These are phyloP conservation scores for Trematomus bernacchii DNA, from an alignment of 2,797 vertebrate genomes.

Conservation along the genomic window DNA sequence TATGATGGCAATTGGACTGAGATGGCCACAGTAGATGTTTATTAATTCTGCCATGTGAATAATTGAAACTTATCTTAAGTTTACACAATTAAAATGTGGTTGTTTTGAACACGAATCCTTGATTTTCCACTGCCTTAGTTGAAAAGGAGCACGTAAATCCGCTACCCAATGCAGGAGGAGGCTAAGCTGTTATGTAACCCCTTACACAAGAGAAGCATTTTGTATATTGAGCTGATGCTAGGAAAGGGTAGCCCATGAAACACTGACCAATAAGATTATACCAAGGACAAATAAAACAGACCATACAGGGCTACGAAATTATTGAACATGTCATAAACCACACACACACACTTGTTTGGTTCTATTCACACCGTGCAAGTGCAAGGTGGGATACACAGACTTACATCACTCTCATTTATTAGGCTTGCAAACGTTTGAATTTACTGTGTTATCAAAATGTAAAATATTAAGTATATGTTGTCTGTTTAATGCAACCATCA, in stretches of 20 bases:
- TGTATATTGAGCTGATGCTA: conserved; percentile 64
- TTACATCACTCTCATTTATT: background rate
- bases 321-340: conserved; percentile 4
- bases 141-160: conserved; percentile 68
- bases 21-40: background rate
- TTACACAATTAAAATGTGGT: background rate
- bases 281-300: conserved; percentile 35
- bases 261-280: conserved; percentile 50
- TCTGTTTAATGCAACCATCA: background rate
- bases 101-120: conserved; percentile 18
- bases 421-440: background rate
- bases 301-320: background rate
- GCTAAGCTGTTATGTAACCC: conserved; percentile 84
- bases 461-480: background rate
- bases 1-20: background rate
- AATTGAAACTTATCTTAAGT: background rate
- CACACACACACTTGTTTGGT: background rate
- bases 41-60: background rate
- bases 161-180: conserved; percentile 67
- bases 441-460: background rate
- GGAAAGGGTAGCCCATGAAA: conserved; percentile 42
- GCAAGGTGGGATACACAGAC: background rate
- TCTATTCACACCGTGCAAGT: background rate
- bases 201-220: conserved; percentile 78
- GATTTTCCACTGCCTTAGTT: conserved; percentile 32